Percentiles rank a stretch among this genome's conserved stretches.
Evolutionary conservation across 2,888 invertebrate genomes (phyloP).

Genomic region (Germaria angustata): DNA sequence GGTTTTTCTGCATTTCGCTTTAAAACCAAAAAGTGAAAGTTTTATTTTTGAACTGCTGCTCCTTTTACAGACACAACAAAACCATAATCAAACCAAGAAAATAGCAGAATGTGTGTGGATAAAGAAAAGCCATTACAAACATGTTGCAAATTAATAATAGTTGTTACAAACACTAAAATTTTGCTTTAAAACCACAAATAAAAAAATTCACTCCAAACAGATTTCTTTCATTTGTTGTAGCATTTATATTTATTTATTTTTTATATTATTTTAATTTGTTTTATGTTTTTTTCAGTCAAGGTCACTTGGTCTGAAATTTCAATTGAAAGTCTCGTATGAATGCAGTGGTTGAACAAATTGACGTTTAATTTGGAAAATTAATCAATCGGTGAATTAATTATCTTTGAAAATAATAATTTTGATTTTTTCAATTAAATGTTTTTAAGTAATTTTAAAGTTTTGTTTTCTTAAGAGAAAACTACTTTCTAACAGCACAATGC

Average conservation of each 20-base stretch:
- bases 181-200: constrained; percentile 18
- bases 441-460: neutral
- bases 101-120: constrained; percentile 45
- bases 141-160: constrained; percentile 47
- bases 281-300: constrained; percentile 7
- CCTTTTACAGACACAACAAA: constrained; percentile 38
- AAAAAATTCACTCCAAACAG: neutral
- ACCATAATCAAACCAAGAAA: constrained; percentile 15
- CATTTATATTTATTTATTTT: neutral
- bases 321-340: constrained; percentile 13
- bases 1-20: constrained; percentile 22
- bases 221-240: neutral
- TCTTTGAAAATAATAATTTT: neutral
- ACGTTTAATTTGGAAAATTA: constrained; percentile 4
- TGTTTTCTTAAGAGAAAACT: constrained; percentile 17
- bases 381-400: neutral
- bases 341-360: neutral
- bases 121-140: constrained; percentile 51
- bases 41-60: constrained; percentile 60
- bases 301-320: constrained; percentile 18
- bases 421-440: neutral
- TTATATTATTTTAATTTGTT: too few relatives aligned
- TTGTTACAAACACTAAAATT: constrained; percentile 26
- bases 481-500: neutral
- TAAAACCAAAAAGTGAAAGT: constrained; percentile 57